A percentile compares a stretch with the other conserved stretches of the same genome.
Evolutionary conservation across 2,113 vertebrate genomes (phyloP).

Genomic region (Haemorhous mexicanus): DNA sequence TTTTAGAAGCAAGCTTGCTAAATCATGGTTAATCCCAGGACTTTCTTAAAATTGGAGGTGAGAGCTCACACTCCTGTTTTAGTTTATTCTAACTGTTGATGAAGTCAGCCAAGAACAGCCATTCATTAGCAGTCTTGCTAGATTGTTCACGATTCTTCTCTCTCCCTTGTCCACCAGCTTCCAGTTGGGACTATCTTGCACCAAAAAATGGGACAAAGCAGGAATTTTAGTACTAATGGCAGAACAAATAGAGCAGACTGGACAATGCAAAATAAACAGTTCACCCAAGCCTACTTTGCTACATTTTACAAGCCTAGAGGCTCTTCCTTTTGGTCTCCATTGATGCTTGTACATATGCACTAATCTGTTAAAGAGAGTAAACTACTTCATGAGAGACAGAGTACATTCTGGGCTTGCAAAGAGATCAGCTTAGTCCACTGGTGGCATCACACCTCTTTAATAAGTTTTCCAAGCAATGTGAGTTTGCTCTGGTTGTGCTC

Average conservation of each 20-base stretch:
- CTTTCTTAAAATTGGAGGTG: neutral
- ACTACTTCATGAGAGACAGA: neutral
- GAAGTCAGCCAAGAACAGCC: neutral
- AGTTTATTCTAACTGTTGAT: neutral
- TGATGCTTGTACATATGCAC: neutral
- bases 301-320: neutral
- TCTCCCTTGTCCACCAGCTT: neutral
- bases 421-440: neutral
- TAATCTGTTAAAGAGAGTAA: neutral
- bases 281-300: neutral
- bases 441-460: neutral
- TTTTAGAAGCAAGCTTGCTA: neutral
- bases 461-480: neutral
- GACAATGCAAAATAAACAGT: neutral
- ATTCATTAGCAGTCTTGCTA: neutral
- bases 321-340: neutral
- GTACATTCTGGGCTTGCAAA: neutral
- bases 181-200: neutral
- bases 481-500: neutral
- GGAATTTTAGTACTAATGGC: neutral
- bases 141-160: neutral
- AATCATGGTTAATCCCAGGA: neutral
- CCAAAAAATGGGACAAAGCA: neutral
- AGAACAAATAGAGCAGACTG: neutral
- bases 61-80: neutral